These are phyloP conservation scores for Caenorhabditis sp. DNA, from an alignment of 2,888 invertebrate species.

Conservation along the genomic window DNA sequence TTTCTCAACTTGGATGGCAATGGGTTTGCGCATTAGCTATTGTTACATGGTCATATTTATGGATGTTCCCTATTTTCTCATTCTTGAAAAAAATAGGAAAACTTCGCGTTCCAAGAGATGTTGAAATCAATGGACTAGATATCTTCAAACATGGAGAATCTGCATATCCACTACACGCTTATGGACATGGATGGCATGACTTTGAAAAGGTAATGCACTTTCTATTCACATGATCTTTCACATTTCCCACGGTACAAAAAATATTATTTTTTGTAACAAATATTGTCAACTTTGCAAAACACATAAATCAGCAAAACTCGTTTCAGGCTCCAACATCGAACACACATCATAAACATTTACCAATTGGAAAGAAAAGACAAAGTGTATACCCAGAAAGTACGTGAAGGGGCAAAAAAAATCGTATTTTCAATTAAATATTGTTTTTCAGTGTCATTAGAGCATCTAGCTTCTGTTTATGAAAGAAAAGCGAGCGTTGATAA, in stretches of 20 bases:
- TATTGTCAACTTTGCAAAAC: not conserved
- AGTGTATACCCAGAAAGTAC: slow-evolving; percentile 49
- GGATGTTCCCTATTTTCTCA: slow-evolving; percentile 55
- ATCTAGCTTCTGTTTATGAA: slow-evolving; percentile 59
- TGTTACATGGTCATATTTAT: slow-evolving; percentile 49
- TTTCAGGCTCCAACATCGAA: slow-evolving; percentile 5
- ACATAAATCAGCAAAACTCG: not conserved
- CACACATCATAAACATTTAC: slow-evolving; percentile 27
- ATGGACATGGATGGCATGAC: slow-evolving; percentile 61
- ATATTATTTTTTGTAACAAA: not conserved
- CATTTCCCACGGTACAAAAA: not conserved
- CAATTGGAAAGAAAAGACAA: slow-evolving; percentile 31
- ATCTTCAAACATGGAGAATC: slow-evolving; percentile 60
- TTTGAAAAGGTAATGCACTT: slow-evolving; percentile 30
- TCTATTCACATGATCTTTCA: not conserved
- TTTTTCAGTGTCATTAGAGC: slow-evolving; percentile 57
- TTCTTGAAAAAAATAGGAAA: slow-evolving; percentile 53
- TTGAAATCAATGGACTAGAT: slow-evolving; percentile 58
- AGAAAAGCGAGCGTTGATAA: slow-evolving; percentile 30
- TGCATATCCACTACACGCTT: slow-evolving; percentile 57
- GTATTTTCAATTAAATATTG: not conserved
- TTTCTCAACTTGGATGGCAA: slow-evolving; percentile 61
- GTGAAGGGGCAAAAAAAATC: slow-evolving; percentile 1
- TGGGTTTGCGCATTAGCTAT: slow-evolving; percentile 54
- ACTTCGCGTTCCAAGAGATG: slow-evolving; percentile 52